Evolutionary conservation across 2,113 vertebrate species (phyloP), one percentile per base, ranked within the genome.

Genomic region (Prunella himalayana): DNA sequence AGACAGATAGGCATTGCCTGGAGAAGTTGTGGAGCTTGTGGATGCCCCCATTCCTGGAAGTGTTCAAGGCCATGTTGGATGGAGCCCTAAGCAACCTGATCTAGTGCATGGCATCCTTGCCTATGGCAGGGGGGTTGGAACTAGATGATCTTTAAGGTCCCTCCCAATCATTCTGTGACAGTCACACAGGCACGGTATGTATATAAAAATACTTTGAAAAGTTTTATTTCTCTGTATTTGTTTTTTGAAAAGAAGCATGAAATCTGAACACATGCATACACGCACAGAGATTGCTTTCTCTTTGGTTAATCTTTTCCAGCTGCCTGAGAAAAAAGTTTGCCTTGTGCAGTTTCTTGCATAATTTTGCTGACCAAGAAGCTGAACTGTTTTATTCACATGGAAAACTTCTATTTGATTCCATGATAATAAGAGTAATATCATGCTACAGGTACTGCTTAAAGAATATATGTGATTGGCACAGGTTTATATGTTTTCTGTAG

Each of bases 261-360:
- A 76, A 63, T 73, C 33, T 80, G 47, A 84, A 56, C 42, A 66
- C 33, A 15, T 17, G 8, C 15, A 4, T 69, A 44, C 5, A 37
- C 0, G 0, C 37, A 45, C 10, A 53, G 24, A 27, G 25, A n/a
- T 5, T 79, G 6, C 31, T 80, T 81, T 86, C 15, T 10, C n/a
- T 19, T 64, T 50, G 20, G 15, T 77, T n/a, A 35, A 41, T 57
- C 23, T 86, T 70, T 59, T 6, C 16, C 60, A 92, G 3, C 16
- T 35, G 20, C 14, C n/a, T 30, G 30, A 78, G 27, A 20, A 81
- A 71, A 42, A 68, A 2, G 7, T 56, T 78, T 75, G 37, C 14
- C 17, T 50, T 92, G 10, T 79, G 49, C 27, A 72, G 18, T 91
- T 89, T 72, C 65, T 78, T 76, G 31, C 14, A 18, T 83, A 63